These are phyloP conservation scores for Cossypha caffra DNA, from an alignment of 2,797 vertebrate species.

Conservation along the genomic window DNA sequence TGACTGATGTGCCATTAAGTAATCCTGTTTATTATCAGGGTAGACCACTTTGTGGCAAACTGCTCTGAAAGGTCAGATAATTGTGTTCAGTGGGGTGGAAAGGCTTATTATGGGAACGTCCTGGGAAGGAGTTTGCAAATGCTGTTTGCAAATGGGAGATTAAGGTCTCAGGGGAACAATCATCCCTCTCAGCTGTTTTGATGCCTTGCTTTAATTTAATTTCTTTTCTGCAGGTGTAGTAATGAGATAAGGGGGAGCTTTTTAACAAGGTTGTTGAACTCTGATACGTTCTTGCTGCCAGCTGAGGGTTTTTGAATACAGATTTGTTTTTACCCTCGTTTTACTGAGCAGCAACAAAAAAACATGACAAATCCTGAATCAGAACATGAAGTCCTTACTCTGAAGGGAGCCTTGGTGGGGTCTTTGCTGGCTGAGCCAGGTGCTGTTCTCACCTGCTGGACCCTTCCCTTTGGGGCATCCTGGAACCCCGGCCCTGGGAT, in stretches of 20 bases:
- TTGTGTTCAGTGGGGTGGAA: conserved; percentile 77
- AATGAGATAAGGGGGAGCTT: conserved; percentile 74
- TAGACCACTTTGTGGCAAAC: conserved; percentile 65
- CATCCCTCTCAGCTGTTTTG: conserved; percentile 69
- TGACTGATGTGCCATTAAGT: conserved; percentile 68
- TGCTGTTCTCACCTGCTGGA: not conserved
- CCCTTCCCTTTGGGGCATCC: not conserved
- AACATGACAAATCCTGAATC: not conserved
- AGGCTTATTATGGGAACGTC: conserved; percentile 66
- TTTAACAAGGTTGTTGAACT: conserved; percentile 68
- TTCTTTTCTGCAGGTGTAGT: conserved; percentile 73
- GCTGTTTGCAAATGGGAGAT: conserved; percentile 74
- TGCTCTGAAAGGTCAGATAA: conserved; percentile 76
- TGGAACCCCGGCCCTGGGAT: not conserved
- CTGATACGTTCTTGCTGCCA: conserved; percentile 51
- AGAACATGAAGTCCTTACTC: not conserved
- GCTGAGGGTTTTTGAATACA: conserved; percentile 68
- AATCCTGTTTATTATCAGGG: conserved; percentile 73
- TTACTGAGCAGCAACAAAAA: not conserved
- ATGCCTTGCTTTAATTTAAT: conserved; percentile 67
- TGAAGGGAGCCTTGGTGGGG: not conserved
- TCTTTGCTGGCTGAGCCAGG: not conserved
- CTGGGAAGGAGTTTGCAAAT: conserved; percentile 72
- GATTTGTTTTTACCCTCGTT: conserved; percentile 56
- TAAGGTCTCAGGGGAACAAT: conserved; percentile 75